A percentile compares a stretch with the other conserved stretches of the same genome.
phyloP scores from a whole-genome alignment of 2,797 vertebrate genomes.

The Oryzias dopingdopingensis region DNA sequence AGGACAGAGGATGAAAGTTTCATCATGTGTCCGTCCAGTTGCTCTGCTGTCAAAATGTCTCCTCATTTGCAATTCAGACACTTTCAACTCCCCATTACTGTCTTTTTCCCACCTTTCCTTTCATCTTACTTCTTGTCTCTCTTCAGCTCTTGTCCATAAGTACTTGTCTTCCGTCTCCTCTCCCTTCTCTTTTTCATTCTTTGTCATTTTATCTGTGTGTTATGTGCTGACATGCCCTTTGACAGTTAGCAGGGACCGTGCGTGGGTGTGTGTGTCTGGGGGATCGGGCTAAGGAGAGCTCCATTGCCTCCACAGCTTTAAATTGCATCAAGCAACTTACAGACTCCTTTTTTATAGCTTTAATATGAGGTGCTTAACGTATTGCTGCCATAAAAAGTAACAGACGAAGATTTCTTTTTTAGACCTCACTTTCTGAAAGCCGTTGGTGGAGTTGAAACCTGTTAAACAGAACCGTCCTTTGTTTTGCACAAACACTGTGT shows the following conservation, averaged over 20 bases:
- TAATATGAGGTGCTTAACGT: constrained; percentile 69
- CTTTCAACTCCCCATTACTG: constrained; percentile 59
- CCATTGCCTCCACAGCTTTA: constrained; percentile 70
- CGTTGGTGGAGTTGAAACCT: constrained; percentile 26
- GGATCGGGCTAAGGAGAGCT: constrained; percentile 45
- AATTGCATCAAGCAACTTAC: constrained; percentile 69
- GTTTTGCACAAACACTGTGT: constrained; percentile 24
- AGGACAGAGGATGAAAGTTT: constrained; percentile 66
- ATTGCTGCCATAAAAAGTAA: constrained; percentile 65
- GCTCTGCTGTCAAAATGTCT: constrained; percentile 52
- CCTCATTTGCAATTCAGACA: constrained; percentile 75
- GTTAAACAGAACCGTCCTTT: neutral
- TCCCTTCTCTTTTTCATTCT: constrained; percentile 12
- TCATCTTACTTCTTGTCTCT: constrained; percentile 51
- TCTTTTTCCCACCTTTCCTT: constrained; percentile 49
- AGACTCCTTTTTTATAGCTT: constrained; percentile 63
- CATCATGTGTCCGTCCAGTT: constrained; percentile 55
- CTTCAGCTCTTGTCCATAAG: constrained; percentile 32
- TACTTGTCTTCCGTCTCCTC: constrained; percentile 35
- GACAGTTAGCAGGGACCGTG: constrained; percentile 38
- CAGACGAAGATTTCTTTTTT: constrained; percentile 26
- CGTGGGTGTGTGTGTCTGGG: constrained; percentile 22
- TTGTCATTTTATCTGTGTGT: constrained; percentile 53
- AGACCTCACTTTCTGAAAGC: constrained; percentile 12
- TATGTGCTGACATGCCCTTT: constrained; percentile 55